A percentile compares a stretch with the other conserved stretches of the same genome.
Evolutionary conservation across 2,113 vertebrate species (phyloP).

Genomic region (Rhea americana): DNA sequence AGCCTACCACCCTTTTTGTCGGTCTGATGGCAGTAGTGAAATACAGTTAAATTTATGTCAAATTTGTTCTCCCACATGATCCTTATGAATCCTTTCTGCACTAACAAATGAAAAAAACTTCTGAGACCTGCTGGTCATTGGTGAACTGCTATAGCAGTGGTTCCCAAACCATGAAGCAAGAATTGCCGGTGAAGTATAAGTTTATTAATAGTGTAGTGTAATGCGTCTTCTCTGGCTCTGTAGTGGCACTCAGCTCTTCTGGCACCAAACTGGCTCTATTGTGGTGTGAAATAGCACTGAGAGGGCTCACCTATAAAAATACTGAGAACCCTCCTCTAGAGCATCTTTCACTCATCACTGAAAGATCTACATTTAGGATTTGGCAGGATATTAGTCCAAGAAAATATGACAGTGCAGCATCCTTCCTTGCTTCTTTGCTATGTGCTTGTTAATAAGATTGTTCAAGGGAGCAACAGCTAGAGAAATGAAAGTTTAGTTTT

Average conservation of each 20-base stretch:
- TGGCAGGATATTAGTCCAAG: rapidly evolving
- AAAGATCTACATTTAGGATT: neutral
- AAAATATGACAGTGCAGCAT: neutral
- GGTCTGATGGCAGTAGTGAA: neutral
- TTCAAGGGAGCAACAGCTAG: neutral
- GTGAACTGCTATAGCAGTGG: neutral
- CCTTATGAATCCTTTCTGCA: neutral
- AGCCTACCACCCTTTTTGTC: neutral
- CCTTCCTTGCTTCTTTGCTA: neutral
- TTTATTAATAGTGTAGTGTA: neutral
- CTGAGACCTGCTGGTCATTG: neutral
- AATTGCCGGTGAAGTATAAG: neutral
- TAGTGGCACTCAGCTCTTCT: neutral
- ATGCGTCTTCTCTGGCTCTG: neutral
- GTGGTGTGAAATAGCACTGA: neutral
- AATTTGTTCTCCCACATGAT: neutral
- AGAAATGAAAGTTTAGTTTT: neutral
- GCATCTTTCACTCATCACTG: neutral
- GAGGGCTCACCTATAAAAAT: neutral
- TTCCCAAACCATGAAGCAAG: neutral
- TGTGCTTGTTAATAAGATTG: neutral
- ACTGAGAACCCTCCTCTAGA: neutral
- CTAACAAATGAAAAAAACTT: neutral
- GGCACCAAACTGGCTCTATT: neutral
- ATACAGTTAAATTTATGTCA: neutral